Evolutionary conservation across 2,888 invertebrate genomes (phyloP).

Genomic region (Vesta saturnalis): DNA sequence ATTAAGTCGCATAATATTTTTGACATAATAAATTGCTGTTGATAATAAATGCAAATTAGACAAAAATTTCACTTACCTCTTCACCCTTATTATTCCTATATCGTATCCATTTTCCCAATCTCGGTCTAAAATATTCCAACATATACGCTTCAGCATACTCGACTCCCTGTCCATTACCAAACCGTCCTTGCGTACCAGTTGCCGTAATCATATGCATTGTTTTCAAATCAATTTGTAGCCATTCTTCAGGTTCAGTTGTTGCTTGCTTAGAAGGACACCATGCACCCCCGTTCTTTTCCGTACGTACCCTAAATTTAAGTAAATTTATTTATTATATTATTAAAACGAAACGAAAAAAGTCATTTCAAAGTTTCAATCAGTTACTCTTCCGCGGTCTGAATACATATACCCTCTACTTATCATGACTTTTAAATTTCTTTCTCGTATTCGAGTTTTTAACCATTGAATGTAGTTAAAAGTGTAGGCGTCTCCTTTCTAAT

Average conservation of each 20-base stretch:
- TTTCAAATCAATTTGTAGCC: conserved; percentile 83
- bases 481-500: conserved; percentile 22
- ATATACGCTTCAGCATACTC: conserved; percentile 88
- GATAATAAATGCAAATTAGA: background rate
- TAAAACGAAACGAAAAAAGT: conserved; percentile 4
- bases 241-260: conserved; percentile 78
- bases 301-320: conserved; percentile 74
- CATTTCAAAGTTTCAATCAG: background rate
- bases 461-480: conserved; percentile 13
- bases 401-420: background rate
- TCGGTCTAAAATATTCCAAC: conserved; percentile 85
- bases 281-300: conserved; percentile 87
- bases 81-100: conserved; percentile 79
- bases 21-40: no score
- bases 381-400: conserved; percentile 12
- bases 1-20: background rate
- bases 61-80: conserved; percentile 72
- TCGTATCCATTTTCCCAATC: conserved; percentile 82
- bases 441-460: conserved; percentile 3
- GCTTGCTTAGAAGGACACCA: conserved; percentile 93
- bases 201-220: conserved; percentile 84
- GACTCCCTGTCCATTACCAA: conserved; percentile 90
- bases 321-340: background rate
- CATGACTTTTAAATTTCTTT: conserved; percentile 8
- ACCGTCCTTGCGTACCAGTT: conserved; percentile 88